A percentile compares a stretch with the other conserved stretches of the same genome.
Conservation (phyloP, 2,797 vertebrate genomes). For the Channa striata region DNA sequence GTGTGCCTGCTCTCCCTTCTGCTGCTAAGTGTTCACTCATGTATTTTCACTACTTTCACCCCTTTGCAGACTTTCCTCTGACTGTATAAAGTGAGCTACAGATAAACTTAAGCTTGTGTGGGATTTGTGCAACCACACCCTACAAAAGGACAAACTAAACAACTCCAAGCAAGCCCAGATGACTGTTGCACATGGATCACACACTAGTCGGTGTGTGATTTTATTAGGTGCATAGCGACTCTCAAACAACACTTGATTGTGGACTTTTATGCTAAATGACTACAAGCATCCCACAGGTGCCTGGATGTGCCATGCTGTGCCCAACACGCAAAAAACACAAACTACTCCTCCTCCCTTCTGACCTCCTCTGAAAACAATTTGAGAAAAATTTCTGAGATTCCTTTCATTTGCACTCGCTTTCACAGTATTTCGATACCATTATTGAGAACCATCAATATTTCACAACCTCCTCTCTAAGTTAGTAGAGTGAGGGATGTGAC, state of each 20-base stretch:
- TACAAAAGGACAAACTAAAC: slow-evolving; percentile 24
- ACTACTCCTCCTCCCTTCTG: slow-evolving; percentile 37
- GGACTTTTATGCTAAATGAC: slow-evolving; percentile 35
- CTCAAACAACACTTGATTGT: slow-evolving; percentile 51
- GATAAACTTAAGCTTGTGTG: slow-evolving; percentile 50
- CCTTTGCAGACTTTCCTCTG: slow-evolving; percentile 26
- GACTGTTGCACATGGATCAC: slow-evolving; percentile 14
- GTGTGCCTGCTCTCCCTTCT: slow-evolving; percentile 57
- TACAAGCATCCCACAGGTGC: slow-evolving; percentile 52
- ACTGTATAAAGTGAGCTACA: slow-evolving; percentile 37
- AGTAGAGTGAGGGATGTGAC: slow-evolving; percentile 6
- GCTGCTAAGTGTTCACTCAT: slow-evolving; percentile 46
- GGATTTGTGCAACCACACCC: slow-evolving; percentile 47
- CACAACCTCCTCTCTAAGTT: not conserved
- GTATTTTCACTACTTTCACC: slow-evolving; percentile 29
- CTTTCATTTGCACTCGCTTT: slow-evolving; percentile 13
- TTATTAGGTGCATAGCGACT: slow-evolving; percentile 26
- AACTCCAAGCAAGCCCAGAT: slow-evolving; percentile 21
- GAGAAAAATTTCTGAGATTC: slow-evolving; percentile 46
- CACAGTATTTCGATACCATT: slow-evolving; percentile 1
- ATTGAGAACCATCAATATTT: slow-evolving; percentile 5
- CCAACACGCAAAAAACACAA: slow-evolving; percentile 40
- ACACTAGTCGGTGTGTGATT: slow-evolving; percentile 15
- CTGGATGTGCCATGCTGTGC: slow-evolving; percentile 52
- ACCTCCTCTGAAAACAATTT: slow-evolving; percentile 45